phyloP scores from a whole-genome alignment of 2,113 vertebrate species.

The Nesoenas mayeri region DNA sequence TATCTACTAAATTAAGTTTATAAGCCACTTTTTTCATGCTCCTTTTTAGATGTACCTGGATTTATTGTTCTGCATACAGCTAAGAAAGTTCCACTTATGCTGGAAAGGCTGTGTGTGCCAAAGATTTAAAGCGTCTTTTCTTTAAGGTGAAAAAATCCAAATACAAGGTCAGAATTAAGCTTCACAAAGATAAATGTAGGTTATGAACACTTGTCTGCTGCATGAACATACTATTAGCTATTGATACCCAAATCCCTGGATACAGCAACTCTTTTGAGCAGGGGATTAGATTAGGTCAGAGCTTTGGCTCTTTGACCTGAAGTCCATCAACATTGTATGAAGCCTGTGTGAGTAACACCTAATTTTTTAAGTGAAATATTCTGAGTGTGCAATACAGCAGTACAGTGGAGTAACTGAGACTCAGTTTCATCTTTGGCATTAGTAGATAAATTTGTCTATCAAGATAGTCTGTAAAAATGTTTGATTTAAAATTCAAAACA shows the following conservation, averaged over 20 bases:
- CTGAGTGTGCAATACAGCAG: background rate
- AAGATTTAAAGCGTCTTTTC: background rate
- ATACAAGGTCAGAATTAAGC: background rate
- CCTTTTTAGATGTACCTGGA: background rate
- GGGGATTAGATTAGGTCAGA: background rate
- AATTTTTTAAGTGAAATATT: background rate
- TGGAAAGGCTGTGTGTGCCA: background rate
- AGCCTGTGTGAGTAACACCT: background rate
- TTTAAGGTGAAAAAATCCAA: background rate
- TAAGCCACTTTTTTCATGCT: background rate
- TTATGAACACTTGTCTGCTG: background rate
- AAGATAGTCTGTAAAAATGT: background rate
- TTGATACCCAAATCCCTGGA: background rate
- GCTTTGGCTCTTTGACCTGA: background rate
- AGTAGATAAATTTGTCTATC: background rate
- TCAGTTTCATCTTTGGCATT: background rate
- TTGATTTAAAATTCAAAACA: background rate
- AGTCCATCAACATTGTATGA: background rate
- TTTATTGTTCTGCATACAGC: background rate
- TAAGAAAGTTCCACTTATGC: background rate
- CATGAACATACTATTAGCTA: background rate
- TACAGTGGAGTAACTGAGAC: background rate
- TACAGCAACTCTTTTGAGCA: background rate
- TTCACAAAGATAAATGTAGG: background rate
- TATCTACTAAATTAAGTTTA: background rate